Conservation (phyloP, 2,797 vertebrate genomes). For the Falco peregrinus region DNA sequence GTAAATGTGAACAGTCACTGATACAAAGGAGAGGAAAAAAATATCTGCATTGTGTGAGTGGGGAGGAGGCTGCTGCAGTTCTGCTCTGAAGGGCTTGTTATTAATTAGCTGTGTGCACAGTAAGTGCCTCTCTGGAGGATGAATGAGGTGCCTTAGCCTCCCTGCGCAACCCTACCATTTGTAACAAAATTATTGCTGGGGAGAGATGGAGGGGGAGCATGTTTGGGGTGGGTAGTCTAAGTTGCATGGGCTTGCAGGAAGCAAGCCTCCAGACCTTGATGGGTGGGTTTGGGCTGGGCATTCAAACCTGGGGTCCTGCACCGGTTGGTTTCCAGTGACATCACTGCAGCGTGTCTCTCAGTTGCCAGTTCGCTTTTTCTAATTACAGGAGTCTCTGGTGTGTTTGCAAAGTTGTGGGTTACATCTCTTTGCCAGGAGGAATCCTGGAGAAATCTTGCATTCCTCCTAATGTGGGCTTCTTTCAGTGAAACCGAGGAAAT, state of each 20-base stretch:
- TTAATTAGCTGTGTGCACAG: slow-evolving; percentile 10
- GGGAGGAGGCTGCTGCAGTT: slow-evolving; percentile 10
- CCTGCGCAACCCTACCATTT: background rate
- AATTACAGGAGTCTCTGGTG: background rate
- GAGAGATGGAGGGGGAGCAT: fast-evolving
- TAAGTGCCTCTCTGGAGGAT: background rate
- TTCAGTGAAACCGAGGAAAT: fast-evolving
- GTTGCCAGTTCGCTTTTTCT: background rate
- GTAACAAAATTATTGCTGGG: background rate
- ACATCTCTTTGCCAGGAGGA: background rate
- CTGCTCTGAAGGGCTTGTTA: background rate
- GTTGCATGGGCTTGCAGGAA: background rate
- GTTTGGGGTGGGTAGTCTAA: background rate
- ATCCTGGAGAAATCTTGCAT: background rate
- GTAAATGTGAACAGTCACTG: background rate
- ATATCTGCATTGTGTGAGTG: background rate
- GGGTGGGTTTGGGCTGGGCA: fast-evolving
- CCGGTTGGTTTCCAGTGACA: background rate
- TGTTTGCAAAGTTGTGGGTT: background rate
- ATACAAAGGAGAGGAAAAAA: background rate
- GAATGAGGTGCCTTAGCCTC: background rate
- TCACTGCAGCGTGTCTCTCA: background rate
- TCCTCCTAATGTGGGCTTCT: background rate
- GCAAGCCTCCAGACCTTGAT: fast-evolving
- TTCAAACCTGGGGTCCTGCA: background rate